phyloP scores from a whole-genome alignment of 2,888 invertebrate genomes.

The Scaptomyza parva region DNA sequence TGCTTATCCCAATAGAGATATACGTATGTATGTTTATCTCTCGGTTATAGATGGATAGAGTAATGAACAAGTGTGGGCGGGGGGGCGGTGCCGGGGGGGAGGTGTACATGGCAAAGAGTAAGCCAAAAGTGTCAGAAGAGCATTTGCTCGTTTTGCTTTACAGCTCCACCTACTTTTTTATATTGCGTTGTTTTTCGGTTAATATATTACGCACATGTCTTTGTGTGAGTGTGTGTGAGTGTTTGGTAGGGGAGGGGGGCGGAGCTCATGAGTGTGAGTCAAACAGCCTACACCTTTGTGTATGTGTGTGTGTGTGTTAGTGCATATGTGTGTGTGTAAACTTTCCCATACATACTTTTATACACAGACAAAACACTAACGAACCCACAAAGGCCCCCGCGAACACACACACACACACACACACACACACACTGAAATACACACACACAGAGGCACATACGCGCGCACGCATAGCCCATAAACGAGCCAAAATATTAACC shows the following conservation, averaged over 20 bases:
- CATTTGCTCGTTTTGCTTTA: conserved; percentile 53
- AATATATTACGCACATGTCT: conserved; percentile 76
- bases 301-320: conserved; percentile 9
- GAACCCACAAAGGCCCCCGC: conserved; percentile 29
- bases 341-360: conserved; percentile 22
- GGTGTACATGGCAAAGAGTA: conserved; percentile 50
- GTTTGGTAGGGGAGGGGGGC: neutral
- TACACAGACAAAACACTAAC: conserved; percentile 54
- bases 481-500: conserved; percentile 72
- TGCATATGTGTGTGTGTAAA: conserved; percentile 16
- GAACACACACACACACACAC: conserved; percentile 4
- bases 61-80: neutral
- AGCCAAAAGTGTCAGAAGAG: conserved; percentile 66
- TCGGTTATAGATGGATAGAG: neutral
- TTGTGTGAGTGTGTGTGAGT: neutral
- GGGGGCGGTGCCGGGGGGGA: neutral
- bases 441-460: conserved; percentile 22
- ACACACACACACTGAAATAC: conserved; percentile 15
- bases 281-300: conserved; percentile 49
- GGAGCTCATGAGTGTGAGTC: conserved; percentile 23
- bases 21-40: conserved; percentile 3
- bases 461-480: conserved; percentile 50
- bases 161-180: conserved; percentile 65
- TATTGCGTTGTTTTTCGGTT: conserved; percentile 69
- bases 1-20: neutral